Percentiles rank a stretch among this genome's conserved stretches.
phyloP scores from a whole-genome alignment of 1,140 invertebrate genomes.

The Linepithema humile region DNA sequence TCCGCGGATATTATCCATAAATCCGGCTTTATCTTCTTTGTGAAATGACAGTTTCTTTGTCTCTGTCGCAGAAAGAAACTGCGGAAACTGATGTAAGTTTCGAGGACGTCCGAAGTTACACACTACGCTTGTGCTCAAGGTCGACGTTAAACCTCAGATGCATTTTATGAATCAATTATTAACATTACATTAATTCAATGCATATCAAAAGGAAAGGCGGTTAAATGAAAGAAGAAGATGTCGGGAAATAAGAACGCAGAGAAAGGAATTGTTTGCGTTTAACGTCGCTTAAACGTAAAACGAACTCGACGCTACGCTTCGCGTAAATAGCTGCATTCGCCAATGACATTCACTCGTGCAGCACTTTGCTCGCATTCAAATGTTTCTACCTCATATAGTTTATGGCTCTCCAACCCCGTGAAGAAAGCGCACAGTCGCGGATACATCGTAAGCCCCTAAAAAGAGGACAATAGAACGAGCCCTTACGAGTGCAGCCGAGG shows the following conservation, averaged over 20 bases:
- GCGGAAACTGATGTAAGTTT: not conserved
- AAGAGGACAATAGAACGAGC: constrained; percentile 73
- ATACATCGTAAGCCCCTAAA: constrained; percentile 74
- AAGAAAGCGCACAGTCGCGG: constrained; percentile 70
- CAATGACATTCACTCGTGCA: constrained; percentile 59
- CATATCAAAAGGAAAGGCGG: not conserved
- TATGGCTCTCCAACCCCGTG: constrained; percentile 71
- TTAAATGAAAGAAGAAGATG: not conserved
- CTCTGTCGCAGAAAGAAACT: not conserved
- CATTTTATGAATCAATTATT: not conserved
- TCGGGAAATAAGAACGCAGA: no score
- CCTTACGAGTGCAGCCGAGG: constrained; percentile 72
- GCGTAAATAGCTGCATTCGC: constrained; percentile 7
- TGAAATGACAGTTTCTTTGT: not conserved
- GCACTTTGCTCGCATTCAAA: constrained; percentile 72
- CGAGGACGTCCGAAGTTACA: not conserved
- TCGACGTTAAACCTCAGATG: not conserved
- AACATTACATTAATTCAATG: not conserved
- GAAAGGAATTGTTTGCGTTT: not conserved
- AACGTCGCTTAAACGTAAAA: not conserved
- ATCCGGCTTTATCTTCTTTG: not conserved
- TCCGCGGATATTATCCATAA: not conserved
- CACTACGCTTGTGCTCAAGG: not conserved
- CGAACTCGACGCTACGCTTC: not conserved
- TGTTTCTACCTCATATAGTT: constrained; percentile 81